A percentile compares a stretch with the other conserved stretches of the same genome.
Evolutionary conservation across 2,113 vertebrate species (phyloP).

Genomic region (Zosterops hypoxanthus): DNA sequence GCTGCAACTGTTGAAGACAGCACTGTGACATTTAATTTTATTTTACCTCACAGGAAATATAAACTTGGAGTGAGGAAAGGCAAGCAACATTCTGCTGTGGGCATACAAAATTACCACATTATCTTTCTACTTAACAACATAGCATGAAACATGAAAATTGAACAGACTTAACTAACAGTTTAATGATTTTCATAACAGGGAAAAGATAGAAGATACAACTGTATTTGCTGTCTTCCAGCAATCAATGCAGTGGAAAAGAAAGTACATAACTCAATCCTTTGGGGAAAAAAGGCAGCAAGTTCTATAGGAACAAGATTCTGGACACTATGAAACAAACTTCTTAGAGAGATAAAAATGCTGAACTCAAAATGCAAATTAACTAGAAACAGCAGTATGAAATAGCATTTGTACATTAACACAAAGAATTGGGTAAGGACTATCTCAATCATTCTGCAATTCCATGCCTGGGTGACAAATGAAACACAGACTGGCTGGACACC

Average conservation of each 20-base stretch:
- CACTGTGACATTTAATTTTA: neutral
- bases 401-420: neutral
- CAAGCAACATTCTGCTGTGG: neutral
- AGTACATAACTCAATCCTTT: neutral
- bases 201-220: neutral
- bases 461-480: neutral
- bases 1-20: neutral
- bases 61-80: neutral
- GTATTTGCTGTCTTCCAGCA: neutral
- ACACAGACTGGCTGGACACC: accelerated
- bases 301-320: neutral
- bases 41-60: neutral
- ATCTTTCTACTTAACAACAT: neutral
- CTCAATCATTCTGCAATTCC: neutral
- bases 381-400: neutral
- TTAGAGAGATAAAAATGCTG: neutral
- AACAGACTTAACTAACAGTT: neutral
- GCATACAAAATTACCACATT: neutral
- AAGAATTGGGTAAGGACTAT: neutral
- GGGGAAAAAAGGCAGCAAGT: neutral
- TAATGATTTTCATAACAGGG: neutral
- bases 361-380: neutral
- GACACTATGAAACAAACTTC: neutral
- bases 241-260: neutral
- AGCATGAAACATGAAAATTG: neutral